A percentile compares a stretch with the other conserved stretches of the same genome.
Evolutionary conservation across 2,113 vertebrate genomes (phyloP).

Genomic region (Nannospalax galili): DNA sequence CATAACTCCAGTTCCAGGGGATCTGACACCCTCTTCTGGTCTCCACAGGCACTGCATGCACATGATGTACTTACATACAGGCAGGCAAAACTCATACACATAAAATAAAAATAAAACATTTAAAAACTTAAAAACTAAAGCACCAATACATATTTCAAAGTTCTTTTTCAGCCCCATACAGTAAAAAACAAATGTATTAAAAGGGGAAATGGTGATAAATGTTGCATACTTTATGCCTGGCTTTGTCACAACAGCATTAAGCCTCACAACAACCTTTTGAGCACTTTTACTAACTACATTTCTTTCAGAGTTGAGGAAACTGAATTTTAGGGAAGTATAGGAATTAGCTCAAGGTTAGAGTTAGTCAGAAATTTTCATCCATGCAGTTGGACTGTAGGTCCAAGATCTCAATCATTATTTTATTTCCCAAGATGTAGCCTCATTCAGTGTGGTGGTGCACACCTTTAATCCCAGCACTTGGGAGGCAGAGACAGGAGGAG

Average conservation of each 20-base stretch:
- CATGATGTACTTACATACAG: too few relatives aligned
- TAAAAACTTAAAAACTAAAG: too few relatives aligned
- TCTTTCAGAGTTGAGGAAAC: constrained; percentile 27
- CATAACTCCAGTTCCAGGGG: too few relatives aligned
- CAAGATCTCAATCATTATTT: constrained; percentile 9
- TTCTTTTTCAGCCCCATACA: background rate
- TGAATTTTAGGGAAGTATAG: background rate
- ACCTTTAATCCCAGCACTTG: background rate
- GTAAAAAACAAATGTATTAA: constrained; percentile 31
- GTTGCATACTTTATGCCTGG: background rate
- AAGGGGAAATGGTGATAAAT: constrained; percentile 1
- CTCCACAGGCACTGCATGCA: too few relatives aligned
- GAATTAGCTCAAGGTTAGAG: constrained; percentile 13
- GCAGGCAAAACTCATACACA: too few relatives aligned
- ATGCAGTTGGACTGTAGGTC: background rate
- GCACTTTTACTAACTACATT: background rate
- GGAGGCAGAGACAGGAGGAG: background rate
- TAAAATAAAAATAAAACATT: too few relatives aligned
- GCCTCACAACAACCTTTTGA: background rate
- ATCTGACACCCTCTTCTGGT: too few relatives aligned
- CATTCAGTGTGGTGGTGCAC: too few relatives aligned
- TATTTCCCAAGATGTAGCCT: constrained; percentile 2
- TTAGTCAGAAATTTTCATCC: background rate
- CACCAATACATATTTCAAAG: background rate
- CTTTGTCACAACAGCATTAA: background rate